phyloP scores from a whole-genome alignment of 2,797 vertebrate genomes.

The Sebastiscus tertius region DNA sequence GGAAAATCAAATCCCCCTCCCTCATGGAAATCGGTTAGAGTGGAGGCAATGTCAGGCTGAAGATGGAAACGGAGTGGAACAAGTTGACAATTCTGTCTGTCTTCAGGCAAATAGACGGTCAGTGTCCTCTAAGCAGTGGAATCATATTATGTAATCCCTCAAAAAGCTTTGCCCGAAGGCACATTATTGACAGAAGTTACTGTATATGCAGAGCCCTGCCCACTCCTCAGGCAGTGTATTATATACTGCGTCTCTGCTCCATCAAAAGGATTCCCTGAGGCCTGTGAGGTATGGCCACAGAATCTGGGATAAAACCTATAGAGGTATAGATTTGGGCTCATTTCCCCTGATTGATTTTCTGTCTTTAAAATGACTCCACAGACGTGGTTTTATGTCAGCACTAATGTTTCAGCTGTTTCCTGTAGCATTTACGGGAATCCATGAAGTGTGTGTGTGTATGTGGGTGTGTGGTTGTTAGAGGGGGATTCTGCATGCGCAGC shows the following conservation, averaged over 20 bases:
- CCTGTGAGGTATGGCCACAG: constrained; percentile 33
- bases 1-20: background rate
- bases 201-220: constrained; percentile 30
- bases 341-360: constrained; percentile 78
- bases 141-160: constrained; percentile 45
- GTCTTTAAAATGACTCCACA: constrained; percentile 67
- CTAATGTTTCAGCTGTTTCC: constrained; percentile 78
- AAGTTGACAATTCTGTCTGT: background rate
- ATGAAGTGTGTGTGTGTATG: constrained; percentile 27
- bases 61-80: background rate
- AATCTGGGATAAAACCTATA: constrained; percentile 61
- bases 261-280: constrained; percentile 47
- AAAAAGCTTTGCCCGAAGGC: constrained; percentile 19
- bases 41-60: background rate
- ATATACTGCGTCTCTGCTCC: constrained; percentile 33
- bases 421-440: constrained; percentile 71
- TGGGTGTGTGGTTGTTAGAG: background rate
- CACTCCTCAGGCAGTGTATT: constrained; percentile 4
- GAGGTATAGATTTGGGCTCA: constrained; percentile 72
- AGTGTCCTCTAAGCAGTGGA: constrained; percentile 19
- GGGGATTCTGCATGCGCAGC: constrained; percentile 23
- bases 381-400: constrained; percentile 69
- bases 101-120: constrained; percentile 6
- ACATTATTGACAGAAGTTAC: constrained; percentile 50
- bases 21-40: background rate